Base-by-base conservation (phyloP, 1,140 invertebrate species). In the Aphelinus atriplicis region DNA sequence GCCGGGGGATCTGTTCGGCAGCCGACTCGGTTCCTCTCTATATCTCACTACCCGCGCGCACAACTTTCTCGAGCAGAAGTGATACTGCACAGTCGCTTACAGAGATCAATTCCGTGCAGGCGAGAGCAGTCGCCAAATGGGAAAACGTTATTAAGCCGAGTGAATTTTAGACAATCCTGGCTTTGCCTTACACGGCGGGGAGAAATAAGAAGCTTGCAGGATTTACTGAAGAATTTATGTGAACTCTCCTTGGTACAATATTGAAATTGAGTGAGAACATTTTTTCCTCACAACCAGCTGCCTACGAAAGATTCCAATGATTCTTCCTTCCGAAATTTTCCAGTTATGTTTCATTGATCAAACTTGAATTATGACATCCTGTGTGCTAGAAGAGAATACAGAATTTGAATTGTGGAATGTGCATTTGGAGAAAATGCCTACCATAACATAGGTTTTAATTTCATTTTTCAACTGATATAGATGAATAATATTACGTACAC, bases 81-180 rank as follows among this genome's bases (percentile, higher is more conserved):
- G 60, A 63, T 75, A 43, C 50, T 51, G 66, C 56, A 57, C 26
- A 26, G 26, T 50, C 57, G 56, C 57, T 74, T 68, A 74, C 6
- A 7, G 51, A 64, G 61, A 70, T 70, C 67, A 65, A 65, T 75
- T 75, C 47, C 26, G 3, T 26, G 45, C 47, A 62, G 7, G 45
- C 9, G 9, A 53, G 51, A 6, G 51, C 62, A 26, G 9, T 2
- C 43, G 48, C 55, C 10, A 53, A 55, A 43, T 55, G n/a, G 26
- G 61, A 48, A 63, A 64, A 60, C 10, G 63, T 66, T 73, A 66
- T 73, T 73, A 73, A 73, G 26, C 63, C 71, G 56, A 73, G 56
- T 73, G 71, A 66, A 56, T 60, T 73, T 72, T 73, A 60, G 45
- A 64, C 46, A 60, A 70, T 70, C 68, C 58, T 43, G 3, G 58